Evolutionary conservation across 2,888 invertebrate species (phyloP).

Genomic region (Physocephala rufipes): DNA sequence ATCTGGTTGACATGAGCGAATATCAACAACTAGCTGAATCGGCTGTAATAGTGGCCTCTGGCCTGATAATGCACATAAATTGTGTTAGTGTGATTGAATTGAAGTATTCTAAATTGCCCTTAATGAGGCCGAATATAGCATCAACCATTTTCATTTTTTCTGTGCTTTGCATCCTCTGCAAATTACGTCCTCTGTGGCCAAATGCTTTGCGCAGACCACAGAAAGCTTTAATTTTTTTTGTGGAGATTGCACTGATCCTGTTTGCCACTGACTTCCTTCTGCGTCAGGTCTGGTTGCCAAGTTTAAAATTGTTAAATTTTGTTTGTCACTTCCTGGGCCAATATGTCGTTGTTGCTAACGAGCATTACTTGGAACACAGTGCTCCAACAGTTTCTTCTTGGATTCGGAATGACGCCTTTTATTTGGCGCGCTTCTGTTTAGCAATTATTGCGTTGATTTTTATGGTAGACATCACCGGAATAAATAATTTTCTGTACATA

Average conservation of each 20-base stretch:
- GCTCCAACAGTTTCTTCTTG: conserved; percentile 45
- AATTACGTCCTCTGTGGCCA: conserved; percentile 49
- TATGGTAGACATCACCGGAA: conserved; percentile 43
- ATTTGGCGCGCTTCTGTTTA: conserved; percentile 48
- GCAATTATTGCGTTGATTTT: conserved; percentile 44
- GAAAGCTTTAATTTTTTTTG: conserved; percentile 43
- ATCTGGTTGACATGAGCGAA: conserved; percentile 39
- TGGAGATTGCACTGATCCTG: conserved; percentile 48
- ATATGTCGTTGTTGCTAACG: conserved; percentile 46
- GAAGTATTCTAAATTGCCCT: conserved; percentile 47
- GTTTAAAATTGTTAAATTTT: conserved; percentile 46
- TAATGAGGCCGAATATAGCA: conserved; percentile 50
- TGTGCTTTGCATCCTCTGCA: conserved; percentile 47
- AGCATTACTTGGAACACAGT: conserved; percentile 43
- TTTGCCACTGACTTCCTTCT: conserved; percentile 50
- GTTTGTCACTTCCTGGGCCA: conserved; percentile 46
- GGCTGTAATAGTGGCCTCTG: conserved; percentile 44
- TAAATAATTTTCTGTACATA: conserved; percentile 32
- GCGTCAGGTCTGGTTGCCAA: conserved; percentile 52
- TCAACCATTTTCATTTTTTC: conserved; percentile 52
- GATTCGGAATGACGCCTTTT: conserved; percentile 50
- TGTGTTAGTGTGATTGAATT: conserved; percentile 50
- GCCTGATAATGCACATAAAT: conserved; percentile 49
- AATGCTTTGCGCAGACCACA: conserved; percentile 42
- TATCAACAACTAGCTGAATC: conserved; percentile 44